Evolutionary conservation across 2,113 vertebrate species (phyloP).

Genomic region (cat (Felis catus)): DNA sequence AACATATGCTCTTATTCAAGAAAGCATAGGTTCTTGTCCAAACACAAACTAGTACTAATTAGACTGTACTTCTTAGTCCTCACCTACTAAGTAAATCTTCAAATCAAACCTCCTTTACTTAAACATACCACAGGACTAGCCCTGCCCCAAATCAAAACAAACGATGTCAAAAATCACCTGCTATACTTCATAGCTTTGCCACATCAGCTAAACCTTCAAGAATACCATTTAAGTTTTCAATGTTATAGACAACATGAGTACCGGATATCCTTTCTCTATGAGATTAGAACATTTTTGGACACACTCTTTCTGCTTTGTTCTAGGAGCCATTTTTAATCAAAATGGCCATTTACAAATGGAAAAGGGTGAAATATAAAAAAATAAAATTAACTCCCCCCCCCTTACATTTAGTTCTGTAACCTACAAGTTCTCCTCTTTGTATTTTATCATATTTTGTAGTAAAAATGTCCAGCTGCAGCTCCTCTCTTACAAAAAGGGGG

Average conservation of each 20-base stretch:
- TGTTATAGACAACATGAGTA: background rate
- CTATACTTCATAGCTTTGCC: background rate
- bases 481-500: background rate
- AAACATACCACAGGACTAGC: constrained; percentile 23
- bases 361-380: background rate
- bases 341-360: background rate
- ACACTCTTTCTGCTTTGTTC: background rate
- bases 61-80: constrained; percentile 54
- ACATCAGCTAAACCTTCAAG: constrained; percentile 19
- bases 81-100: constrained; percentile 70
- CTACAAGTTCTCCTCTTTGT: background rate
- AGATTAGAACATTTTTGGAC: constrained; percentile 3
- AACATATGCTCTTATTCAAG: background rate
- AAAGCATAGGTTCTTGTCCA: constrained; percentile 24
- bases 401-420: background rate
- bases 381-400: background rate
- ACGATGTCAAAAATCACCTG: background rate
- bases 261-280: background rate
- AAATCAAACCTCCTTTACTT: constrained; percentile 54
- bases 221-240: background rate
- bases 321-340: background rate
- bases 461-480: background rate
- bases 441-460: background rate
- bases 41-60: background rate
- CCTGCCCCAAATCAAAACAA: constrained; percentile 51